Conservation (phyloP, 2,888 invertebrate genomes). For the Acrobasis repandana region DNA sequence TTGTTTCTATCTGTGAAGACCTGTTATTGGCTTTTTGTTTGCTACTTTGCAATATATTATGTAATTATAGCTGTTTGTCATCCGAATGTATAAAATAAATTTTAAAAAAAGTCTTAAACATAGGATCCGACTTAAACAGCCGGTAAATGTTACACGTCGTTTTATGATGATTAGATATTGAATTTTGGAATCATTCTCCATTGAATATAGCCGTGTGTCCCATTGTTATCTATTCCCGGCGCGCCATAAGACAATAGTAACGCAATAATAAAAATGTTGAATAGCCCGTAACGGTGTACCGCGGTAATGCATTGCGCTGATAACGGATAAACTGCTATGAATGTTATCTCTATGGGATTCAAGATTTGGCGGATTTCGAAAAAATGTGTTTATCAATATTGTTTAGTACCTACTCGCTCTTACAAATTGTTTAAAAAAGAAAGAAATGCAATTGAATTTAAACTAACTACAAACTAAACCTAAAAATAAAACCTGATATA, state of each 20-base stretch:
- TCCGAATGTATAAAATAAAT: too few relatives aligned
- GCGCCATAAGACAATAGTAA: constrained; percentile 83
- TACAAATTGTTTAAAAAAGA: too few relatives aligned
- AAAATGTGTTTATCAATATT: constrained; percentile 1
- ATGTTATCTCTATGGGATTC: constrained; percentile 34
- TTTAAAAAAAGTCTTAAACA: too few relatives aligned
- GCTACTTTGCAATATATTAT: too few relatives aligned
- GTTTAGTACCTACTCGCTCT: background rate
- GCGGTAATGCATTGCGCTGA: constrained; percentile 75
- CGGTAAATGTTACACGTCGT: too few relatives aligned
- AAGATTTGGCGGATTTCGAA: constrained; percentile 27
- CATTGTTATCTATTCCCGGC: constrained; percentile 68
- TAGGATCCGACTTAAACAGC: too few relatives aligned
- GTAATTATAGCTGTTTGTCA: too few relatives aligned
- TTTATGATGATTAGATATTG: background rate
- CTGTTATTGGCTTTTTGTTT: too few relatives aligned
- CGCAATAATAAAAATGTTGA: constrained; percentile 84
- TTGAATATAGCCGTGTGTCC: constrained; percentile 42
- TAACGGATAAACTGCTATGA: constrained; percentile 81
- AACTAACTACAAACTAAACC: too few relatives aligned
- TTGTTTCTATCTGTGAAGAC: too few relatives aligned
- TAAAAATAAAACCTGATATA: too few relatives aligned
- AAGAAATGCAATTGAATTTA: too few relatives aligned
- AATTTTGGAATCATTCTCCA: constrained; percentile 15
- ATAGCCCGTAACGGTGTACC: constrained; percentile 81